Evolutionary conservation across 2,888 invertebrate genomes (phyloP).

Genomic region (Clepsis dumicolana): DNA sequence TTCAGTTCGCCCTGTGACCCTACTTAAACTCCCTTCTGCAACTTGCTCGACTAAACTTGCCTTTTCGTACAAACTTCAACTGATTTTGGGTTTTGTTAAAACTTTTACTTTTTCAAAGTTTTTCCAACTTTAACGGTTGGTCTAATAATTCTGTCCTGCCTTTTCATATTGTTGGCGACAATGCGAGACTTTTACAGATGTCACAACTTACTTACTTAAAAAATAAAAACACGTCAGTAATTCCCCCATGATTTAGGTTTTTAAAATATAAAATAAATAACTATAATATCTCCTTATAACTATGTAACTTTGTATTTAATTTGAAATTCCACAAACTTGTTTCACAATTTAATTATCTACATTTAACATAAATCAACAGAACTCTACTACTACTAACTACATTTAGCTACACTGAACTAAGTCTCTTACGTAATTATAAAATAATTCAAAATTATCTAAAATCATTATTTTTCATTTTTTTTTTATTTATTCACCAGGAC

Average conservation of each 20-base stretch:
- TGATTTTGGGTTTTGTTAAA: slow-evolving; percentile 37
- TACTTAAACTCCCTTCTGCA: slow-evolving; percentile 25
- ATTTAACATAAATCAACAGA: too few species aligned
- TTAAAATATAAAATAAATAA: too few species aligned
- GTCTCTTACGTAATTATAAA: too few species aligned
- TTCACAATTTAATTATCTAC: too few species aligned
- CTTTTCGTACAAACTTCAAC: slow-evolving; percentile 35
- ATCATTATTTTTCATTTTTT: not conserved
- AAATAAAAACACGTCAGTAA: not conserved
- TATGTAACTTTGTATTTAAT: too few species aligned
- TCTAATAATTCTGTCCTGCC: slow-evolving; percentile 12
- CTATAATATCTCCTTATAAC: too few species aligned
- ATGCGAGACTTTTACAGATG: not conserved
- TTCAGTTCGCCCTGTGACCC: slow-evolving; percentile 31
- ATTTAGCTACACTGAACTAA: too few species aligned
- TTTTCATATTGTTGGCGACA: slow-evolving; percentile 16
- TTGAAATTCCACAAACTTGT: too few species aligned
- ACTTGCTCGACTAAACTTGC: slow-evolving; percentile 26
- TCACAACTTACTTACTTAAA: too few species aligned
- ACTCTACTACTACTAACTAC: too few species aligned
- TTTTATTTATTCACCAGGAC: not conserved
- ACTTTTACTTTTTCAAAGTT: slow-evolving; percentile 29
- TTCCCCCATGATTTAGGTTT: too few species aligned
- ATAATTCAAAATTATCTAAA: too few species aligned
- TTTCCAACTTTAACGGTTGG: slow-evolving; percentile 24